Base-by-base conservation (phyloP, 2,797 vertebrate genomes). In the Sciaenops ocellatus region DNA sequence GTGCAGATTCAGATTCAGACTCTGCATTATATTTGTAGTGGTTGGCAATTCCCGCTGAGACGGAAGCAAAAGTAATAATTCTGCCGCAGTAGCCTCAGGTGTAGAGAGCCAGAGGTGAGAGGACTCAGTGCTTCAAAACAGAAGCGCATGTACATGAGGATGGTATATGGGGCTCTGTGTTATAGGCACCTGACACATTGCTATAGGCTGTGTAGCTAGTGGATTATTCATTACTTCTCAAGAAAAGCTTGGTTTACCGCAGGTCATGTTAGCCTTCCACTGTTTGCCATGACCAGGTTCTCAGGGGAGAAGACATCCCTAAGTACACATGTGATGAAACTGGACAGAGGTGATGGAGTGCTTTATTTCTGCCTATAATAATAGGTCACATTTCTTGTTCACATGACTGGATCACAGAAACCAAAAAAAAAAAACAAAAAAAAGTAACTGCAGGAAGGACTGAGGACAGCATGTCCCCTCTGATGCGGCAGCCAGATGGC, bases 401-500 rank as follows among this genome's bases (percentile, higher is more conserved):
- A 70, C 26, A 20, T 9, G 46, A 76, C 52, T 82, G 70, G 62
- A 79, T 87, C 83, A 86, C 57, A 76, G 79, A 79, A 55, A 71
- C 76, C 13, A 56, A 5, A 55, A 67, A 4, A 42, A 44, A 34
- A 38, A 38, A 38, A n/a, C n/a, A 69, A 28, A 76, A 79, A 68
- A 76, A 54, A 66, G 50, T 50, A n/a, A 46, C 42, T 51, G 62
- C 52, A 61, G 73, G 66, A 87, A 66, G 22, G 74, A 77, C 81
- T 30, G 83, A 88, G 85, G 82, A 87, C 87, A 84, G 24, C 47
- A 24, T 61, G 73, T 85, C 79, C 79, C 75, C 76, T 82, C 52
- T 79, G 54, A 87, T 84, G 79, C 80, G 76, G 81, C 77, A 62
- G 76, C 83, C 88, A 88, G 81, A 83, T 76, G 78, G 84, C 75